Evolutionary conservation across 2,113 vertebrate species (phyloP), one percentile per base, ranked within the genome.

Genomic region (Ochotona curzoniae): DNA sequence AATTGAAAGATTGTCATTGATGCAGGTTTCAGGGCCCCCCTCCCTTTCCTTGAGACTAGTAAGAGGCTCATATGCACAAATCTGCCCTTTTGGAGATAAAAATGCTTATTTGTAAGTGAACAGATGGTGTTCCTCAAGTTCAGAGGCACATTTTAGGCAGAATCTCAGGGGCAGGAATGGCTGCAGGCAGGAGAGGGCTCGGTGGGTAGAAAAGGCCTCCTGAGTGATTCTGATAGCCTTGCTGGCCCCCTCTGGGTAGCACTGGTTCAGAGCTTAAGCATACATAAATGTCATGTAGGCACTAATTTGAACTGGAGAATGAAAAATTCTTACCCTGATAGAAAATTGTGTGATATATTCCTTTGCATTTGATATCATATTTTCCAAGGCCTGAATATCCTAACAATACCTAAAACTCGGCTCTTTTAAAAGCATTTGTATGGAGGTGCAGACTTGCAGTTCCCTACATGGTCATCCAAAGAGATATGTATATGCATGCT

Each of bases 21-120:
- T 93, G 71, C 83, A 23, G 90, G 60, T 73, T 90, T 95, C 35
- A 51, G 71, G 30, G 14, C 18, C 11, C 2, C 25, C 25, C 32
- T 57, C 6, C 28, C 8, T 9, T 63, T 21, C 26, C 12, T 18
- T 23, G 26, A 7, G 35, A 49, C 32, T 54, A 80, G 54, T 54
- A 70, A 93, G 82, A 83, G n/a, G 32, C 57, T 89, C 91, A 66
- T 89, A 76, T 93, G 89, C 67, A 89, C 60, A 96, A 93, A 83
- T 47, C 93, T 95, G 95, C 80, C 95, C 91, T 95, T 96, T 95
- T 95, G 76, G 83, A 95, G 95, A 97, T 96, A 95, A 96, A 95
- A 90, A 94, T 83, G 80, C 76, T 75, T 94, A 84, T 96, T 96
- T 95, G 88, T 96, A 94, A 95, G 87, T 35, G 94, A 94, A 83